Evolutionary conservation across 2,113 vertebrate species (phyloP), one percentile per base, ranked within the genome.

Genomic region (Carassius carassius): DNA sequence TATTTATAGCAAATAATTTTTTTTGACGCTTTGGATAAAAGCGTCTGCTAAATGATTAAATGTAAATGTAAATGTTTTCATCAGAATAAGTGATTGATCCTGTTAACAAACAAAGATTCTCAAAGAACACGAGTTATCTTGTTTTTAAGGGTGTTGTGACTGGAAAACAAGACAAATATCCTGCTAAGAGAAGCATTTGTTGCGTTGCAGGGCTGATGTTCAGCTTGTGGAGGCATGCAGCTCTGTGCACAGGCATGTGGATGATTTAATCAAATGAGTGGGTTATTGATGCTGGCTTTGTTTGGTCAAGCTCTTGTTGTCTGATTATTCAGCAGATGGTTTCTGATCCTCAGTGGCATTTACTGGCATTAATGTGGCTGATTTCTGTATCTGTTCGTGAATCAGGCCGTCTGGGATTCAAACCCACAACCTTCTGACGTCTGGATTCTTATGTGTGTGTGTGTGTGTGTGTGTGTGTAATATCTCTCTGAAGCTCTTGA

Each of bases 261-360:
- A 25, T 63, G 67, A 14, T 49, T 13, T 32, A 13, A 72, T 13
- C 32, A 17, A 32, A 67, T 14, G 23, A 14, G 54, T 86, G 75
- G 51, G 67, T 29, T 72, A 35, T 35, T 58, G 51, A 32, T 19
- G 74, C 8, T 25, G 21, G 41, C 17, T 32, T 11, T 60, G 54
- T 78, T 78, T 54, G 23, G 29, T 35, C 16, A 21, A 51, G 74
- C 74, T 54, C 49, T 11, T 56, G 74, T 76, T 32, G 67, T 41
- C 70, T 78, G 75, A 58, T 78, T 60, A 37, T 78, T n/a, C 25
- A 78, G 29, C 75, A 78, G 76, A 60, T 60, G 54, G 19, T 78
- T 78, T 56, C 13, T 37, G 76, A 78, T 78, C 76, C 54, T 11
- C 51, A 8, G 19, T 37, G 54, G 58, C 76, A 78, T 78, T 60